Conservation (phyloP, 2,888 invertebrate genomes). For the Listrodromus nycthemerus region DNA sequence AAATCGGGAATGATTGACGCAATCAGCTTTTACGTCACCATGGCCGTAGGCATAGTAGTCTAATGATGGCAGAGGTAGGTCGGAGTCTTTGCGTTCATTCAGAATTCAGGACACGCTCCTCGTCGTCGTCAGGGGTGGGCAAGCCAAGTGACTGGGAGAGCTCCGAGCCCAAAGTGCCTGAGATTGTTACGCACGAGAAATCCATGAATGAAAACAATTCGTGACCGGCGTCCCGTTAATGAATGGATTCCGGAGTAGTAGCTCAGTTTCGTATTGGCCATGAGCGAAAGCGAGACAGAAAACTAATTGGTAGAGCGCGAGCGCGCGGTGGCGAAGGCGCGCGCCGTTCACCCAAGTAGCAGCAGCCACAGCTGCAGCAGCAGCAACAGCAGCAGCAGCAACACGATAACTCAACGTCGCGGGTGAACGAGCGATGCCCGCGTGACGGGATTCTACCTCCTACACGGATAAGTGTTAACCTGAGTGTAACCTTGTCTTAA, state of each 20-base stretch:
- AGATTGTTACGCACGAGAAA: slow-evolving; percentile 73
- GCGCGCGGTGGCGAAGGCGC: slow-evolving; percentile 69
- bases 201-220: slow-evolving; percentile 83
- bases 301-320: slow-evolving; percentile 71
- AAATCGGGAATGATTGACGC: slow-evolving; percentile 51
- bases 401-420: slow-evolving; percentile 70
- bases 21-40: slow-evolving; percentile 46
- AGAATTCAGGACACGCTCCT: slow-evolving; percentile 70
- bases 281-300: slow-evolving; percentile 64
- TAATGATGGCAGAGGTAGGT: slow-evolving; percentile 57
- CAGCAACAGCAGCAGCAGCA: slow-evolving; percentile 37
- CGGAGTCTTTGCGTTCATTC: slow-evolving; percentile 68
- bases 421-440: slow-evolving; percentile 67
- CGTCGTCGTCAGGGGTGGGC: slow-evolving; percentile 27
- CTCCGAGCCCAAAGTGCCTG: slow-evolving; percentile 54
- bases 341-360: slow-evolving; percentile 67
- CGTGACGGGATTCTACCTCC: slow-evolving; percentile 49
- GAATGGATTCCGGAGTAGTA: slow-evolving; percentile 78
- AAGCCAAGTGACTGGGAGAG: slow-evolving; percentile 46
- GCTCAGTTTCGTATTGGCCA: slow-evolving; percentile 77
- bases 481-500: slow-evolving; percentile 55
- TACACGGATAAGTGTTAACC: slow-evolving; percentile 43
- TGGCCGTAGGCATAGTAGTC: slow-evolving; percentile 43
- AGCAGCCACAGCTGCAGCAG: slow-evolving; percentile 37
- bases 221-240: slow-evolving; percentile 79